Evolutionary conservation across 2,797 vertebrate species (phyloP), one percentile per base, ranked within the genome.

Genomic region (Knipowitschia caucasica): DNA sequence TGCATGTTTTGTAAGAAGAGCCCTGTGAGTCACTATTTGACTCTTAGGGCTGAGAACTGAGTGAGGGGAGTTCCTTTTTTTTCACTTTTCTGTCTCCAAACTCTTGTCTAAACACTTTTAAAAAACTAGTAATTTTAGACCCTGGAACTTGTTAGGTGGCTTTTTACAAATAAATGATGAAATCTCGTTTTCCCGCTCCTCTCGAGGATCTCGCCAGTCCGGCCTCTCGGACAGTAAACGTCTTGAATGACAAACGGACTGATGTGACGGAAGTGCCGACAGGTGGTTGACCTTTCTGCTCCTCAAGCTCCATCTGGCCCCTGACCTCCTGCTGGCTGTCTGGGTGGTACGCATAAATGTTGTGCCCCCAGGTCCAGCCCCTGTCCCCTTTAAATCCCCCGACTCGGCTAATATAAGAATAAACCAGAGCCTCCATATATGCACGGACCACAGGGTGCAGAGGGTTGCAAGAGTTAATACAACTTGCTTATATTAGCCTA

Each of bases 301-400:
- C 59, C 23, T 5, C 35, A 51, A 33, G 18, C 49, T 18, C 70
- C 81, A 71, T 71, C 79, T 68, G 77, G 60, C 56, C 33, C 67
- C 71, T 54, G 60, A 77, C 73, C 73, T 51, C 1, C 2, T 62
- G 70, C 21, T 6, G 9, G 8, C 29, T 24, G 33, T 15, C 33
- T 11, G 40, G 31, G 42, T 66, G 64, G 53, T 35, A 56, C 64
- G 51, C 45, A 42, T 51, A 9, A 53, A 55, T 4, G 39, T 30
- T 50, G 49, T 26, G 12, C 26, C 44, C n/a, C 30, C 35, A 7
- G 27, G 27, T 27, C 40, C 30, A 25, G 25, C 26, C 50, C 27
- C 15, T 36, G 35, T 11, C 44, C 5, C 45, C 10, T 31, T 47
- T 31, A 31, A 47, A 47, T 47, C 27, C 27, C 8, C 17, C n/a